Evolutionary conservation across 2,113 vertebrate species (phyloP), one percentile per base, ranked within the genome.

Genomic region (Accipiter virgatus): DNA sequence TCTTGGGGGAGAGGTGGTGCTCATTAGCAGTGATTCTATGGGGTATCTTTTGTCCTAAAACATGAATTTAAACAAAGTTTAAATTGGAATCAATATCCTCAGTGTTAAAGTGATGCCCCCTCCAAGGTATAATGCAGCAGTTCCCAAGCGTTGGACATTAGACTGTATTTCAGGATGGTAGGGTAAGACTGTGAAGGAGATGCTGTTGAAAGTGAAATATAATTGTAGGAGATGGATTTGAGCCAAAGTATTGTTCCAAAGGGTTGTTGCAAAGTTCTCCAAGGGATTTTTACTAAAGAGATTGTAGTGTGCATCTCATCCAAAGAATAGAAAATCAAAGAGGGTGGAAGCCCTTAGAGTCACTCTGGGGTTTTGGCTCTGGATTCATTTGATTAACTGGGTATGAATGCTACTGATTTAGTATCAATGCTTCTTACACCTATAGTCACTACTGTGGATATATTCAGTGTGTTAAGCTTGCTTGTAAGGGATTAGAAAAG

Each of bases 361-460:
- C 56, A 29, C 55, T 86, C 74, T 93, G 91, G 94, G 93, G 91
- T 95, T 97, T 95, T 96, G 88, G 88, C 92, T 93, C 73, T 84
- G 84, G 48, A 75, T 81, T 89, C 8, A 22, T 91, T 94, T 92
- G 89, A 85, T 94, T 96, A 91, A 75, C 81, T 68, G 70, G 23
- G 23, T 89, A 80, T 80, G 81, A 82, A 85, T 55, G 62, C 75
- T 80, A 34, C 61, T 61, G 62, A 87, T 87, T 94, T 91, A 94
- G 81, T 93, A 90, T 40, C 79, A 71, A 87, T 88, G 58, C 42
- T 62, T 81, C 56, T 81, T 88, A 91, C 66, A 91, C 62, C 89
- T 58, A 9, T 75, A 75, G 65, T 68, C 62, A 47, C 53, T 90
- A 15, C 58, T 73, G 58, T 75, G 66, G 52, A 29, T 72, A 47